Conservation (phyloP, 2,888 invertebrate species). For the Aspidiotus rigidus region DNA sequence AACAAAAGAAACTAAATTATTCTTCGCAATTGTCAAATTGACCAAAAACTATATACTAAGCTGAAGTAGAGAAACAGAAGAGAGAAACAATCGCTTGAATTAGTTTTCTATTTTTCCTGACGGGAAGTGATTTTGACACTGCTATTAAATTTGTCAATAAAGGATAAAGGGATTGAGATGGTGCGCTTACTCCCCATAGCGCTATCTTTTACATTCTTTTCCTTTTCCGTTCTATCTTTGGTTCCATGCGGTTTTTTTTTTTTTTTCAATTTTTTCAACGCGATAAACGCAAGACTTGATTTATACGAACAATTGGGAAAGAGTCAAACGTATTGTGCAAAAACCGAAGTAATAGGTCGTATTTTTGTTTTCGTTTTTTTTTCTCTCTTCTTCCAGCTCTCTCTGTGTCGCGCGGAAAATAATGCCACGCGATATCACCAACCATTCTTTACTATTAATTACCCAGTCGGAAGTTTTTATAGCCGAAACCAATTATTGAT, state of each 20-base stretch:
- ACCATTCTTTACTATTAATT: background rate
- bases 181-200: too few species aligned
- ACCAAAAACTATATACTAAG: conserved; percentile 14
- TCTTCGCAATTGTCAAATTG: conserved; percentile 21
- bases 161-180: background rate
- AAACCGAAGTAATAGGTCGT: background rate
- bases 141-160: conserved; percentile 14
- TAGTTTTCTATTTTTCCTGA: conserved; percentile 3
- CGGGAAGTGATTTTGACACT: conserved; percentile 13
- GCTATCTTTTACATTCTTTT: too few species aligned
- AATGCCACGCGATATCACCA: background rate
- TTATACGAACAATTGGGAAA: background rate
- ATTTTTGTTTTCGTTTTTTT: background rate
- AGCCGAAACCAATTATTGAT: background rate
- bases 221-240: too few species aligned
- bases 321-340: background rate
- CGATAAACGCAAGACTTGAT: background rate
- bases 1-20: conserved; percentile 24
- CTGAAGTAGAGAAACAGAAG: background rate
- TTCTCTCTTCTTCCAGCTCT: too few species aligned
- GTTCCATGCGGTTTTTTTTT: background rate
- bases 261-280: background rate
- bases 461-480: background rate
- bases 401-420: too few species aligned
- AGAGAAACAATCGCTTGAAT: conserved; percentile 3